Conservation (phyloP, 2,888 invertebrate genomes). For the Ligdia adustata region DNA sequence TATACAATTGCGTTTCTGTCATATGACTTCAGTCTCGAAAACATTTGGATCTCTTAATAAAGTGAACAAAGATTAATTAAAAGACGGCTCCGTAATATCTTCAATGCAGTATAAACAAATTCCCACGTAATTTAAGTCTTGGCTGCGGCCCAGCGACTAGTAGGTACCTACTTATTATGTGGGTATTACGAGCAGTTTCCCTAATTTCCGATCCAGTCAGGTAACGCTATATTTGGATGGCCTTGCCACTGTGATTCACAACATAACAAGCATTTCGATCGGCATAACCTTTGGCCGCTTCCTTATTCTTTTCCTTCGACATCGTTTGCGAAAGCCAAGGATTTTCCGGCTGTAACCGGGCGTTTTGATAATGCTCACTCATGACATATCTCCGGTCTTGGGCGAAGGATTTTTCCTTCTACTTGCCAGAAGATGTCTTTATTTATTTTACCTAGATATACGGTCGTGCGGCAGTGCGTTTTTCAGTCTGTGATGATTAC, state of each 20-base stretch:
- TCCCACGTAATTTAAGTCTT: slow-evolving; percentile 1
- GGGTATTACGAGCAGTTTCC: slow-evolving; percentile 8
- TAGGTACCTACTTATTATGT: too few relatives aligned
- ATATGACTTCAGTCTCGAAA: too few relatives aligned
- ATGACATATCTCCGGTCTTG: too few relatives aligned
- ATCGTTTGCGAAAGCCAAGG: slow-evolving; percentile 11
- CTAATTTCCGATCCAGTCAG: slow-evolving; percentile 15
- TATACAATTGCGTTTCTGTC: too few relatives aligned
- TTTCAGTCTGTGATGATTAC: too few relatives aligned
- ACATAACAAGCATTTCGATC: slow-evolving; percentile 3
- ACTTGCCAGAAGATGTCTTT: too few relatives aligned
- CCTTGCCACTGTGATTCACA: slow-evolving; percentile 19
- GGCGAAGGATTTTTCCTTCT: too few relatives aligned
- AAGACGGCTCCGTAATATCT: slow-evolving; percentile 3
- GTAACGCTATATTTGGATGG: slow-evolving; percentile 13
- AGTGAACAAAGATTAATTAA: too few relatives aligned
- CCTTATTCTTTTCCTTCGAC: slow-evolving; percentile 12
- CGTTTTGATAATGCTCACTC: slow-evolving; percentile 4
- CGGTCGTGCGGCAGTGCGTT: too few relatives aligned
- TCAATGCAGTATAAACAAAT: slow-evolving; percentile 8
- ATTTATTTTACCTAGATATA: too few relatives aligned
- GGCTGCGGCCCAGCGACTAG: slow-evolving; percentile 9
- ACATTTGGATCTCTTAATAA: too few relatives aligned
- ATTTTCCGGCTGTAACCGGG: slow-evolving; percentile 16
- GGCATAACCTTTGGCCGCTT: slow-evolving; percentile 13